Base-by-base conservation (phyloP, 1,140 invertebrate species). In the Tyrophagus putrescentiae region DNA sequence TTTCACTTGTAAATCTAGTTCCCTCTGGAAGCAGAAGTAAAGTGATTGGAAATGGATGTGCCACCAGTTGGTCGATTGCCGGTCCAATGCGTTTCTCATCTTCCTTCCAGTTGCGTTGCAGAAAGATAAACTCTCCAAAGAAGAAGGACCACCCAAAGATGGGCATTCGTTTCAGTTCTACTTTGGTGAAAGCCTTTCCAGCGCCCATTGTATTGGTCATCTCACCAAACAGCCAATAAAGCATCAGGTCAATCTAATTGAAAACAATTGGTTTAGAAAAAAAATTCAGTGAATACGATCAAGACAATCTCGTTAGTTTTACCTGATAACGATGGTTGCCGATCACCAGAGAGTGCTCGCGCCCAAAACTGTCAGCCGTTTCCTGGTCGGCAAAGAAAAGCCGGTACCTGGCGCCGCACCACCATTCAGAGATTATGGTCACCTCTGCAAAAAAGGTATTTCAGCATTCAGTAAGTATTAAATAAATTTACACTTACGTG, bases 311-410 rank as follows among this genome's bases (percentile, higher is more conserved):
- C n/a, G n/a, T n/a, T n/a, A n/a, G n/a, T n/a, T n/a, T n/a, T n/a
- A n/a, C n/a, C n/a, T 96, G 92, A 73, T 90, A 96, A 53, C 80
- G 82, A 70, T 97, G 92, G 72, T 97, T 96, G 85, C 95, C 90
- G 28, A 96, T 75, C 28, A 90, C 78, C 67, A 89, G 80, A 16
- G 81, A 83, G 75, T 94, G 88, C 69, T 96, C 90, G 63, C 85
- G 84, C 9, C 87, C 87, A 72, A 82, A 84, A 71, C 80, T 82
- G 70, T 84, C 82, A 1, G 84, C 75, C 68, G 81, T 82, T 65
- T 89, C 83, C 60, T 85, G 77, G 66, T 81, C 81, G 66, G 90
- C 82, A 65, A 81, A 78, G 67, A 87, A 90, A n/a, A 92, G 67
- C 45, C 78, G 72, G 64, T 86, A 69, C 63, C 82, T 80, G 39